Evolutionary conservation across 2,888 invertebrate genomes (phyloP), one percentile per base, ranked within the genome.

Genomic region (Caenorhabditis sp.): DNA sequence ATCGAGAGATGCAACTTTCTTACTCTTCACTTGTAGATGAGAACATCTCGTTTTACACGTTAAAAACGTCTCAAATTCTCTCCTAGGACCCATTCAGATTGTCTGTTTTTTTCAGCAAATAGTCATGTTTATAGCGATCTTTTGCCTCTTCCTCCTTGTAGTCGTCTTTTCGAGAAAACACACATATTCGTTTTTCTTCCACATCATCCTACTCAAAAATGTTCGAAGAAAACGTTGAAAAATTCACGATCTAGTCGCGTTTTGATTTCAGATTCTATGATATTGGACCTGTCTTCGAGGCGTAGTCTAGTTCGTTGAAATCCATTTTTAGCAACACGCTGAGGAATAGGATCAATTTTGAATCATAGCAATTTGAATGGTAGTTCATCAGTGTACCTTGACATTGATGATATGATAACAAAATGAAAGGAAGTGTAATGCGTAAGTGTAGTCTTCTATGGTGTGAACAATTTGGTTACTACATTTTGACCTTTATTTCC

Each of bases 231-330:
- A 66, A 54, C 47, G 51, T 51, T 74, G 54, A 74, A 73, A 73
- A 74, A 74, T 74, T 64, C 74, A 63, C 54, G 54, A 54, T 64
- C 54, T 16, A 26, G 73, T 41, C 54, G 63, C 63, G 74, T 74
- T 54, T 74, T 54, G 49, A 61, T 73, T 73, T 31, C n/a, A 54
- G 26, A 47, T 61, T 49, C 61, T n/a, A 44, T 61, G 59, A 49
- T 49, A 38, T 51, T 61, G 59, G 70, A 58, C 61, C 47, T 10
- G 14, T 47, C 1, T 3, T 12, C 16, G n/a, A n/a, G n/a, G 16
- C 14, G 19, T 8, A 66, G 63, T 63, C 63, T 63, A 44, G 28
- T 44, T 51, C 1, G 26, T 16, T 47, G 54, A 14, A 26, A 54
- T 68, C 54, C 54, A 38, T 68, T 54, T 54, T 54, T 54, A 26